phyloP scores from a whole-genome alignment of 2,797 vertebrate species.

The Neosilurus mollespiculum region DNA sequence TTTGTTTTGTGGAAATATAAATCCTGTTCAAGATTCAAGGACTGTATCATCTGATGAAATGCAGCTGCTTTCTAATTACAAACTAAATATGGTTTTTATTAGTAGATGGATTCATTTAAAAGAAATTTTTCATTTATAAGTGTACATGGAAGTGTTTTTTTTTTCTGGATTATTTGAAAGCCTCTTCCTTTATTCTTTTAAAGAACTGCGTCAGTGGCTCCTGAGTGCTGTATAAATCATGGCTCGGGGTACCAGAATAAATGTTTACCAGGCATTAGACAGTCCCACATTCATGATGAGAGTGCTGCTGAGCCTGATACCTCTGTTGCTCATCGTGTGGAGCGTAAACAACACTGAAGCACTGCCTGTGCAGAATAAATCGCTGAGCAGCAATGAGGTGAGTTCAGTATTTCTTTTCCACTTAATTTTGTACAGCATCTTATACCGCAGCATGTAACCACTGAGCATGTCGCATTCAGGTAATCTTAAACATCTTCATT shows the following conservation, averaged over 20 bases:
- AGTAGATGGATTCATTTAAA: background rate
- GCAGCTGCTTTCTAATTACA: background rate
- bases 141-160: background rate
- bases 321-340: slow-evolving; percentile 54
- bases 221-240: slow-evolving; percentile 45
- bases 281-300: slow-evolving; percentile 42
- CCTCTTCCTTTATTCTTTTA: slow-evolving; percentile 43
- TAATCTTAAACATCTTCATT: background rate
- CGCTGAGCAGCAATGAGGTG: slow-evolving; percentile 55
- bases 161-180: background rate
- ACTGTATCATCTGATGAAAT: background rate
- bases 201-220: slow-evolving; percentile 35
- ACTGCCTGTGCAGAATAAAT: slow-evolving; percentile 48
- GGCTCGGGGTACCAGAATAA: slow-evolving; percentile 31
- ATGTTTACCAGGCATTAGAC: slow-evolving; percentile 11
- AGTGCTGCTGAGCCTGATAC: slow-evolving; percentile 38
- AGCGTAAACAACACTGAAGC: slow-evolving; percentile 2
- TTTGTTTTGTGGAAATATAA: background rate
- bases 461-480: background rate
- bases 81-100: background rate
- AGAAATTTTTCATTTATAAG: background rate
- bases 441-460: background rate
- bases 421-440: background rate
- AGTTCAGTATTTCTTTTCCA: slow-evolving; percentile 33
- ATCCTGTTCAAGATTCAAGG: no score